phyloP scores from a whole-genome alignment of 1,140 invertebrate genomes.

The Neuroterus valhalla region DNA sequence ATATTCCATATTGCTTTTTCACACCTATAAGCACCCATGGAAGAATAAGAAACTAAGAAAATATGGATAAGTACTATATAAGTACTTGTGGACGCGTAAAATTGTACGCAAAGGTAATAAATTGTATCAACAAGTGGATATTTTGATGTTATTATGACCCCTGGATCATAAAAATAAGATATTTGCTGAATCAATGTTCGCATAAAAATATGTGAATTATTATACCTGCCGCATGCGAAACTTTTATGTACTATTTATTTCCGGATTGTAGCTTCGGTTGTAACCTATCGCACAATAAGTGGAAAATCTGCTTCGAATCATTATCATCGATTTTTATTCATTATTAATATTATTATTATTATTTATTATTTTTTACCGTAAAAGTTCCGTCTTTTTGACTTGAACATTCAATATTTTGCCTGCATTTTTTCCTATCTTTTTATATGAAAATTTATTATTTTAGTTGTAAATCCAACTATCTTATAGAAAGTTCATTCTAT shows the following conservation, averaged over 20 bases:
- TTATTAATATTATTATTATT: too few species aligned
- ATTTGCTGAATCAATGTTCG: slow-evolving; percentile 33
- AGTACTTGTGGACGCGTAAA: slow-evolving; percentile 29
- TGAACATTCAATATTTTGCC: too few species aligned
- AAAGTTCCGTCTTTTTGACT: too few species aligned
- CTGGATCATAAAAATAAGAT: slow-evolving; percentile 35
- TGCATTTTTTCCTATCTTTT: too few species aligned
- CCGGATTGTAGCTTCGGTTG: background rate
- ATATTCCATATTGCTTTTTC: background rate
- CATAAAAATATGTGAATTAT: slow-evolving; percentile 31
- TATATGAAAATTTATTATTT: too few species aligned
- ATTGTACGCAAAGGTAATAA: slow-evolving; percentile 55
- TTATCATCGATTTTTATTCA: too few species aligned
- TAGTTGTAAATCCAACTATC: too few species aligned
- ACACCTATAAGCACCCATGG: slow-evolving; percentile 9
- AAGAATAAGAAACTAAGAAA: slow-evolving; percentile 15
- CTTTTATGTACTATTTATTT: slow-evolving; percentile 29
- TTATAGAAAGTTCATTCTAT: too few species aligned
- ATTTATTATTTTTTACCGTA: too few species aligned
- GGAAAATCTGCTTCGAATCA: too few species aligned
- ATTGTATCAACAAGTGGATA: slow-evolving; percentile 69
- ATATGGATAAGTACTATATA: background rate
- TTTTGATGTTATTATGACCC: slow-evolving; percentile 50
- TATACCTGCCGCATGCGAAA: slow-evolving; percentile 7
- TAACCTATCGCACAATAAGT: background rate